Percentiles rank a stretch among this genome's conserved stretches.
These are phyloP conservation scores for Peromyscus leucopus DNA, from an alignment of 2,113 vertebrate genomes.

Conservation along the genomic window DNA sequence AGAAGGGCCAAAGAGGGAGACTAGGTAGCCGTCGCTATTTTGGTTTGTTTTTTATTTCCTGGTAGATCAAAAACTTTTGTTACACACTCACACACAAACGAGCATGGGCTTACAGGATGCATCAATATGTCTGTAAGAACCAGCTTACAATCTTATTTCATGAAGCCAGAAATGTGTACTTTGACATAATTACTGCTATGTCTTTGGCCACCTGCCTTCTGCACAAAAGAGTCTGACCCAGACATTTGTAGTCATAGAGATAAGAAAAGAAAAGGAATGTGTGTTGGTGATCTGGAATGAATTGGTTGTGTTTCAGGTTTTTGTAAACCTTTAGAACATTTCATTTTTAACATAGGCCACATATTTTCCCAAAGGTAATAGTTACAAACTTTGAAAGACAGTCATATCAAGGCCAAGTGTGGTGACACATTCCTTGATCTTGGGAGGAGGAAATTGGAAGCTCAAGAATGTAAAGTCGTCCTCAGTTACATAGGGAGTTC, in stretches of 20 bases:
- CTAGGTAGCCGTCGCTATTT: neutral
- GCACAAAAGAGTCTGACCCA: neutral
- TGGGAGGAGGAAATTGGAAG: neutral
- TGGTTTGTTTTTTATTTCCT: neutral
- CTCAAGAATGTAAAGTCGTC: neutral
- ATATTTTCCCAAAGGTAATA: constrained; percentile 16
- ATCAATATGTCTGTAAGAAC: neutral
- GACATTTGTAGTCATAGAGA: neutral
- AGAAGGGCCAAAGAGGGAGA: neutral
- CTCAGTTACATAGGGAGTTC: neutral
- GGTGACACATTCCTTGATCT: neutral
- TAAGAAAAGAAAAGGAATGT: neutral
- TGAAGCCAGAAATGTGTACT: neutral
- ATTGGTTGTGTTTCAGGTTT: constrained; percentile 38
- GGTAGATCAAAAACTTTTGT: neutral
- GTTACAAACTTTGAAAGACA: neutral
- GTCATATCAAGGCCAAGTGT: neutral
- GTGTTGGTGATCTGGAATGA: constrained; percentile 25
- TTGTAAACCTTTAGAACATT: neutral
- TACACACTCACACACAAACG: neutral
- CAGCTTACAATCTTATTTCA: neutral
- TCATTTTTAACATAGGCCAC: neutral
- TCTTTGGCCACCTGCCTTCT: constrained; percentile 33
- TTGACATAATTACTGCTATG: neutral
- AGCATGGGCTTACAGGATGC: neutral